Base-by-base conservation (phyloP, 2,888 invertebrate genomes). In the Chloromyia formosa region DNA sequence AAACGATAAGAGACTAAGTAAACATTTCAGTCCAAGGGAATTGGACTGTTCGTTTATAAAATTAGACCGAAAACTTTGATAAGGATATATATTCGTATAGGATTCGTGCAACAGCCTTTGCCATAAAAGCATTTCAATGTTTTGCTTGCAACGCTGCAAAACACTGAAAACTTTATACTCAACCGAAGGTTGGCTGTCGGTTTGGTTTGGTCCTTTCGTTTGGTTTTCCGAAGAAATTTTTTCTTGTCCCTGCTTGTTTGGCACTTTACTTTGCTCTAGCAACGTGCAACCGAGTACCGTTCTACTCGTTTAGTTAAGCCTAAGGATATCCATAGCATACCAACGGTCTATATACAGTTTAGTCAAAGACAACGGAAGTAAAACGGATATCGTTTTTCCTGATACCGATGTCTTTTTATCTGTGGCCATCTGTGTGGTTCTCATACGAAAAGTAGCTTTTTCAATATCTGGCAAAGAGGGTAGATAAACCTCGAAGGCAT, bases 51-150 rank as follows among this genome's bases (percentile, higher is more conserved):
- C 66, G 23, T 49, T 66, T 66, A 49, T 22, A 66, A 66, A 58
- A 71, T n/a, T 7, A 53, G 12, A 53, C n/a, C 71, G 7, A 40
- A 40, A 56, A 42, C 56, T 56, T 56, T 40, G 71, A 71, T 56
- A 71, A 71, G 58, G 40, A 58, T 20, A 45, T 66, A 35, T 62
- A 2, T 16, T 53, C 27, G 27, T 35, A 35, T 35, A 2, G 27
- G 7, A 35, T 35, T 35, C 18, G 71, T 69, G 69, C 71, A 71
- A 56, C 58, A 58, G 23, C 40, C 56, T 22, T 12, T 5, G 12
- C 7, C 22, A 22, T 71, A 58, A 71, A 71, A 71, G 71, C 71
- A 56, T 71, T 71, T 71, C 71, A 71, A 58, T 71, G 71, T 71
- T 71, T 42, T 71, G 58, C 27, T 71, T 56, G 20, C 40, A 35